Evolutionary conservation across 30 jellyfish, hydroid and myxozoan genomes (phyloP).

Genomic region (Turritopsis rubra): DNA sequence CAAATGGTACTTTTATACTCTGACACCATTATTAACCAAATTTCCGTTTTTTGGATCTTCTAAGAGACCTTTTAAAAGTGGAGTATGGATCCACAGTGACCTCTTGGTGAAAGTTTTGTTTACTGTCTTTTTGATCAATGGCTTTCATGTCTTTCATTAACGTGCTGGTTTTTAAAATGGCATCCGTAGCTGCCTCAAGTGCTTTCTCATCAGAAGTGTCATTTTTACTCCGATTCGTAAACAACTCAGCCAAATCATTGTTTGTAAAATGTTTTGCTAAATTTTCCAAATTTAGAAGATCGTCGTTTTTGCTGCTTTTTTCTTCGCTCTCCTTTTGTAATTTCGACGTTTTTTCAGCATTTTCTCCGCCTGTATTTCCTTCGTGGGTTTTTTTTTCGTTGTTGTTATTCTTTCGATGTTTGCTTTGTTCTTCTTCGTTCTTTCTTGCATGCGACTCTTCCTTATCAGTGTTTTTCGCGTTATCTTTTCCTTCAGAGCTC

Average conservation of each 20-base stretch:
- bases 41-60: neutral
- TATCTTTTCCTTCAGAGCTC: neutral
- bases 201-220: neutral
- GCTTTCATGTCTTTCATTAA: neutral
- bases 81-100: conserved; percentile 36
- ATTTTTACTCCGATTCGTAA: neutral
- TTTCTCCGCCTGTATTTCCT: neutral
- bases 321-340: neutral
- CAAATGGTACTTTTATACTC: too few relatives aligned
- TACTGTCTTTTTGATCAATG: neutral
- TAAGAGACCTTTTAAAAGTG: conserved; percentile 6
- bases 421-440: neutral
- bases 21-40: neutral
- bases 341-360: neutral
- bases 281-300: neutral
- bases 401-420: neutral
- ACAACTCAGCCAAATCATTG: neutral
- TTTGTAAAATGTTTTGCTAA: neutral
- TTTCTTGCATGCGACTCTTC: neutral
- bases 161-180: neutral
- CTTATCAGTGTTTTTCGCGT: neutral
- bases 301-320: neutral
- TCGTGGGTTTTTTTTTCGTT: neutral
- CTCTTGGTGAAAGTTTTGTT: neutral
- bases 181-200: neutral